Base-by-base conservation (phyloP, 2,113 vertebrate species). In the Tonatia bakeri region DNA sequence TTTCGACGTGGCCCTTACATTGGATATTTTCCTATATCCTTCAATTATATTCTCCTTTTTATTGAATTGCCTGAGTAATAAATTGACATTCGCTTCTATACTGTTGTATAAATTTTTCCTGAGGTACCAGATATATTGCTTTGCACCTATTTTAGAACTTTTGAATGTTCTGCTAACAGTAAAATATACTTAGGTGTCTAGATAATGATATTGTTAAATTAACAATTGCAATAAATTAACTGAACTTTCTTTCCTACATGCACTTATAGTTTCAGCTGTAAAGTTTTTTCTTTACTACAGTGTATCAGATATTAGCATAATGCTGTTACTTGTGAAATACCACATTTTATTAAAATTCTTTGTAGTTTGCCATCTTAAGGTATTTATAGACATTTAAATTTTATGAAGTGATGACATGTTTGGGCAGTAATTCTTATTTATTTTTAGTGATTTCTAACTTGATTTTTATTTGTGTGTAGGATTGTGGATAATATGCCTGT, bases 401-500 rank as follows among this genome's bases (percentile, higher is more conserved):
- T 95, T 81, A 43, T 38, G 31, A 69, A 79, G 19, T n/a, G 28
- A 67, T 31, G 43, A 67, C 56, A 73, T 54, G 67, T 81, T 52
- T 80, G 22, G 40, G 50, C 19, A 85, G 43, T 85, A 75, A 56
- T 65, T 93, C 67, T 90, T 87, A 43, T n/a, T 59, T 64, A 26
- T 67, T 47, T 91, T 79, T 76, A 17, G n/a, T 69, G 15, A 85
- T 90, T 92, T 76, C 36, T 96, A 65, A 95, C 73, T 81, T 94
- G 19, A 93, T 5, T 97, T 50, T 87, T 65, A 61, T 64, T 97
- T 87, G 0, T 96, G 91, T 97, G 5, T 96, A 99, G 99, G 99
- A 99, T 99, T 97, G 98, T 99, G 97, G 99, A 99, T 98, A 99
- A 99, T 97, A 99, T 99, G 99, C 99, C 99, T 26, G 99, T 99